Conservation (phyloP, 2,113 vertebrate genomes). For the Myrmecobius fasciatus region DNA sequence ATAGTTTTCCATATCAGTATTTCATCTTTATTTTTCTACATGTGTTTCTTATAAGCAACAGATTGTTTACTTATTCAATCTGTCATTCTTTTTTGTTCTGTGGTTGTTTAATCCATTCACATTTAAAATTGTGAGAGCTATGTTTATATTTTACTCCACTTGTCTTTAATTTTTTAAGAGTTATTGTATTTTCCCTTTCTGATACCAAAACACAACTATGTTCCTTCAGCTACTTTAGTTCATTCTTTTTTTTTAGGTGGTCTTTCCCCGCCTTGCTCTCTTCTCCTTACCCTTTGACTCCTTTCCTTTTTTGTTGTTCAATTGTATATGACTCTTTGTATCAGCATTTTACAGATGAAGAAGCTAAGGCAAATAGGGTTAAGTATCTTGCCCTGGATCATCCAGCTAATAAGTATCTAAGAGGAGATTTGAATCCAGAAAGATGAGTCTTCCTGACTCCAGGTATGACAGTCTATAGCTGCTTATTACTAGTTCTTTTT, state of each 20-base stretch:
- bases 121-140: not conserved
- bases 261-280: not conserved
- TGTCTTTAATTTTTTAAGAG: not conserved
- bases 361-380: not conserved
- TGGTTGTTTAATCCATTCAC: not conserved
- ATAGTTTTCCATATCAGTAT: not conserved
- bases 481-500: not conserved
- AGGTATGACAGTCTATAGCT: not conserved
- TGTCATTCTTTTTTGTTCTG: not conserved
- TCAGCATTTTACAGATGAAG: not conserved
- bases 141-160: not conserved
- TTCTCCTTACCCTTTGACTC: not conserved
- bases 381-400: not conserved
- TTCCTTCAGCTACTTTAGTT: not conserved
- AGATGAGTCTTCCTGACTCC: not conserved
- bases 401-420: not conserved
- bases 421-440: not conserved
- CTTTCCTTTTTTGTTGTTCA: not conserved
- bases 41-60: not conserved
- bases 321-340: not conserved
- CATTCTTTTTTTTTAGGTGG: not conserved
- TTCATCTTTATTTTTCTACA: not conserved
- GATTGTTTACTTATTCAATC: not conserved
- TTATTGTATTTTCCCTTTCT: not conserved
- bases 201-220: not conserved